These are phyloP conservation scores for Leucoraja erinaceus DNA, from an alignment of 2,113 vertebrate genomes.

Conservation along the genomic window DNA sequence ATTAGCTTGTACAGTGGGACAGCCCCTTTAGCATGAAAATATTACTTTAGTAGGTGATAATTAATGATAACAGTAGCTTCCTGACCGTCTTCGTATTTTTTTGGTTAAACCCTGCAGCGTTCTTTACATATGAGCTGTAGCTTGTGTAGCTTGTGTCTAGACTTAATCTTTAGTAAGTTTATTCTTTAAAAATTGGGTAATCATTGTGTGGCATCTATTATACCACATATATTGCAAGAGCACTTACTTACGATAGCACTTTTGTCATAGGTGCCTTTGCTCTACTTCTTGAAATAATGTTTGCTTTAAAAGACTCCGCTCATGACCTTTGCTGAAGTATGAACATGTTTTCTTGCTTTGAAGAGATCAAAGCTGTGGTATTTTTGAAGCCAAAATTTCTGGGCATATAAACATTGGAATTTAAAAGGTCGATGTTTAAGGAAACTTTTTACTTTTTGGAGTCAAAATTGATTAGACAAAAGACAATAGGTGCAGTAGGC, in stretches of 20 bases:
- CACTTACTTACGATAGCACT: not conserved
- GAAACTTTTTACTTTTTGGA: not conserved
- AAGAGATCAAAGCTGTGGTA: not conserved
- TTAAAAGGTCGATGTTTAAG: not conserved
- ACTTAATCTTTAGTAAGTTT: not conserved
- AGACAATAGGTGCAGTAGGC: too few relatives aligned
- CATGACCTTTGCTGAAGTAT: not conserved
- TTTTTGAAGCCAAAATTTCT: not conserved
- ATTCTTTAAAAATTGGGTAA: not conserved
- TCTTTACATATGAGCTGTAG: not conserved
- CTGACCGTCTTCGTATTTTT: not conserved
- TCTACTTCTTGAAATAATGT: not conserved
- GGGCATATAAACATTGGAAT: not conserved
- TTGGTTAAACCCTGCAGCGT: not conserved
- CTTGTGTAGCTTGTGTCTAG: not conserved
- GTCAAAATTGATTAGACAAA: not conserved
- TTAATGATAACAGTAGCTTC: not conserved
- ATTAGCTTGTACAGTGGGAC: too few relatives aligned
- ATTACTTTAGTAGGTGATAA: not conserved
- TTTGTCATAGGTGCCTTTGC: not conserved
- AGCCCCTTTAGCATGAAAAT: not conserved
- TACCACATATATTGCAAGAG: too few relatives aligned
- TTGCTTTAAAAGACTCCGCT: not conserved
- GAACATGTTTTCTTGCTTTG: not conserved
- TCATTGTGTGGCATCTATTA: not conserved